Conservation (phyloP, 1,140 invertebrate species). For the Ooceraea biroi region DNA sequence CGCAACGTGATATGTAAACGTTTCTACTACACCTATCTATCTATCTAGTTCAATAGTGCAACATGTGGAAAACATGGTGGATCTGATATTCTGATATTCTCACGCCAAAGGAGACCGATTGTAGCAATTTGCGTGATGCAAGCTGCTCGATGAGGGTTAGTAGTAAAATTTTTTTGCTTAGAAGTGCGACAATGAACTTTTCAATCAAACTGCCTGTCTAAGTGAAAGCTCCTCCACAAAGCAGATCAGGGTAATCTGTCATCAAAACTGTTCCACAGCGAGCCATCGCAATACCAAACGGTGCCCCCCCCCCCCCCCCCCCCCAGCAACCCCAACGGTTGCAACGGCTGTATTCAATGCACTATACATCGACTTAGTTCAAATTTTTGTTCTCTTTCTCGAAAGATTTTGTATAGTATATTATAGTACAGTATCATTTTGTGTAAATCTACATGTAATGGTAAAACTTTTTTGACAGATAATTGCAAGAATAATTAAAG, state of each 20-base stretch:
- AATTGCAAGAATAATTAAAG: background rate
- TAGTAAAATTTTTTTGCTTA: constrained; percentile 73
- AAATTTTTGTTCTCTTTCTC: constrained; percentile 33
- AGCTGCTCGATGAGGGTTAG: constrained; percentile 58
- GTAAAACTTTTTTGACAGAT: background rate
- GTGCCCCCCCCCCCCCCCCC: too few relatives aligned
- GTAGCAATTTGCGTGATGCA: constrained; percentile 11
- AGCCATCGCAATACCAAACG: constrained; percentile 82
- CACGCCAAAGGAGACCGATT: constrained; percentile 48
- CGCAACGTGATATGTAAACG: background rate
- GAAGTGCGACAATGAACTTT: constrained; percentile 80
- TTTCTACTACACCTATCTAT: background rate
- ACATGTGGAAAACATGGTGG: constrained; percentile 1
- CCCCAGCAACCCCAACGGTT: constrained; percentile 74
- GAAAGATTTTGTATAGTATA: constrained; percentile 17
- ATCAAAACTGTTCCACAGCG: constrained; percentile 83
- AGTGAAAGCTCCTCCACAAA: constrained; percentile 86
- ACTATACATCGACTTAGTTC: constrained; percentile 33
- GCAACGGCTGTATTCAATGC: constrained; percentile 57
- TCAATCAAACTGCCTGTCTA: constrained; percentile 86
- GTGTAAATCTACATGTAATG: too few relatives aligned
- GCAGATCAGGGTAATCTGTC: constrained; percentile 86
- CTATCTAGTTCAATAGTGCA: constrained; percentile 11
- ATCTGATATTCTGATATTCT: constrained; percentile 8
- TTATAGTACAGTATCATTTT: background rate